Base-by-base conservation (phyloP, 2,113 vertebrate genomes). In the Onychorhynchus coronatus region DNA sequence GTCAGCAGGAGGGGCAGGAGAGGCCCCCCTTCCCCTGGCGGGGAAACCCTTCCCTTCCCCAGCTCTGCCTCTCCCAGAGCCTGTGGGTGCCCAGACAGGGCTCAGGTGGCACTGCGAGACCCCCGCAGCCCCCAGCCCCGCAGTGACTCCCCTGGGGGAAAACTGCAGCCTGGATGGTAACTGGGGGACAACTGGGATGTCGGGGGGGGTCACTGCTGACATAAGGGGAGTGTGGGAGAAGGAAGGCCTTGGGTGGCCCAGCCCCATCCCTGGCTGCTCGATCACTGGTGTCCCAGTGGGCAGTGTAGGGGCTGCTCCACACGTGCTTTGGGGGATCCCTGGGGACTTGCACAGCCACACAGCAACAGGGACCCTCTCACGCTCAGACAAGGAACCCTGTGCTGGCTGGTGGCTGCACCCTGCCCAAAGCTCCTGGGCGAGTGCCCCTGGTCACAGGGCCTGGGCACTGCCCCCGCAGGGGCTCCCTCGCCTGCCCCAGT, bases 251-350 rank as follows among this genome's bases (percentile, higher is more conserved):
- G 55, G 44, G 35, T 65, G 27, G 22, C 46, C 7, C 5, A 49
- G 31, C 30, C 61, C 65, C 53, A 21, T 35, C 50, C 37, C 37
- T 68, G 68, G 74, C 63, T 85, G 55, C 59, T 95, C 9, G 1
- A 11, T 18, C 56, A 42, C 37, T 12, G 1, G 0, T 2, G 19
- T 52, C 31, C 42, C 18, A 3, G 42, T 8, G 31, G 74, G 70
- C 52, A 72, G 52, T 0, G 0, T 4, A 25, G 66, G 12, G 41
- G 42, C 52, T 66, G 74, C 78, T n/a, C 63, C 14, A 13, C 31
- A 4, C 13, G 0, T 0, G 0, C 47, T 35, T 46, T 41, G 4
- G 62, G 41, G 39, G n/a, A 27, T 24, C 47, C 58, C 42, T 11
- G n/a, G 77, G 55, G 23, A 17, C n/a, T 58, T 2, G 2, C 37